Evolutionary conservation across 2,797 vertebrate species (phyloP), one percentile per base, ranked within the genome.

Genomic region (Brachymystax lenok): DNA sequence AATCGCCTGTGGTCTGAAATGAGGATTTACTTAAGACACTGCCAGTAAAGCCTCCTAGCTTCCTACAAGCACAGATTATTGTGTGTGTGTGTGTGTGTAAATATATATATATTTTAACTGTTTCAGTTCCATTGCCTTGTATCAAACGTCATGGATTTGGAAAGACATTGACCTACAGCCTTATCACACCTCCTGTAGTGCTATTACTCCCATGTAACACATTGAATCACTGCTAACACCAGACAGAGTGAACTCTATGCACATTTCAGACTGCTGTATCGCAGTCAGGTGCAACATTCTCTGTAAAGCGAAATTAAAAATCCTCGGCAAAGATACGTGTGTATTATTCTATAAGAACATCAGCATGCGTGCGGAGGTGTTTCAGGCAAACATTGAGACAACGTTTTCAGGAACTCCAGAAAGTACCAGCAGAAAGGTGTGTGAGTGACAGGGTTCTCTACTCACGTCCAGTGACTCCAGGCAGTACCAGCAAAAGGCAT

Each of bases 401-500:
- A 46, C 40, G 0, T 46, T 46, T 2, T 99, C 83, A 99, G 94
- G 16, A 97, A 99, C 85, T 99, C 97, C 88, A 99, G 94, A 86
- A 98, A 99, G 93, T 99, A 98, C 98, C 98, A 35, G 35, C 35
- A 35, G 35, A 33, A 33, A 33, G 33, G 33, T 30, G 30, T 0
- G 33, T 5, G 33, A 5, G 33, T 0, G 33, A 46, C 2, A 1
- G 40, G 10, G 10, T 13, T 46, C 10, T 46, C 2, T 46, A 46
- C 98, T 99, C 92, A 99, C 98, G 69, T 99, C 98, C 83, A 99
- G 94, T 14, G 98, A 99, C 85, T 99, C 97, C 88, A 99, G 94
- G 85, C 98, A 99, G 93, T 99, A 98, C 98, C 98, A 99, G 94
- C 98, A 99, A 94, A 99, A 99, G 81, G 98, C 97, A 3, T 99